Percentiles rank a stretch among this genome's conserved stretches.
phyloP scores from a whole-genome alignment of 2,113 vertebrate genomes.

The Alaudala cheleensis region DNA sequence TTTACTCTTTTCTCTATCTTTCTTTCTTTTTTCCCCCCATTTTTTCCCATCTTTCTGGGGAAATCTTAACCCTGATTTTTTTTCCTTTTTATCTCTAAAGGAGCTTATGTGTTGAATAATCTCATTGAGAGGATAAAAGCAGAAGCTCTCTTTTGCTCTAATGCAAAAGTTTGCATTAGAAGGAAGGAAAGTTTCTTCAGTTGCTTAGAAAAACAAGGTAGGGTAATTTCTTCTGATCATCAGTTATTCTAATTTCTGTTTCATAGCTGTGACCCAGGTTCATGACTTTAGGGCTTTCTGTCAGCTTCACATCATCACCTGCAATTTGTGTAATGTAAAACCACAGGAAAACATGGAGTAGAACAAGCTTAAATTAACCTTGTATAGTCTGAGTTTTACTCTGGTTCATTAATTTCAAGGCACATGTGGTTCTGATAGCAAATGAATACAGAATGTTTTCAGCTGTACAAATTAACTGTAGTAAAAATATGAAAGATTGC shows the following conservation, averaged over 20 bases:
- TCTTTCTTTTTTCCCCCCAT: fast-evolving
- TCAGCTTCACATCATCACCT: slow-evolving; percentile 18
- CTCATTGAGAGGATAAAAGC: neutral
- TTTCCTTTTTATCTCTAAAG: neutral
- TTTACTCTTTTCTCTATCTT: neutral
- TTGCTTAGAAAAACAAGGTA: neutral
- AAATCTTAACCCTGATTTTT: neutral
- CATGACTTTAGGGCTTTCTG: neutral
- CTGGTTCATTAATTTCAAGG: slow-evolving; percentile 31
- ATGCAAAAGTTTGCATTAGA: neutral
- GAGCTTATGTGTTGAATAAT: neutral
- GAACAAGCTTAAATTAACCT: slow-evolving; percentile 16
- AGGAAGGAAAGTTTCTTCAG: neutral
- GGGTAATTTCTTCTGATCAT: slow-evolving; percentile 19
- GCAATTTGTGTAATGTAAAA: slow-evolving; percentile 45
- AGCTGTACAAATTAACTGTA: neutral
- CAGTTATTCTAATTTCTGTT: slow-evolving; percentile 20
- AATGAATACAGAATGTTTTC: neutral
- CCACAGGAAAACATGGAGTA: neutral
- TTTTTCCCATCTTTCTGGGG: neutral
- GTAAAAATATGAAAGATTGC: neutral
- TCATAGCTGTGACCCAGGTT: neutral
- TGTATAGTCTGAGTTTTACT: neutral
- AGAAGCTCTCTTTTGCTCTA: neutral
- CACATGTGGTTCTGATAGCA: neutral